Conservation (phyloP, 2,797 vertebrate genomes). For the Danio kyathit region DNA sequence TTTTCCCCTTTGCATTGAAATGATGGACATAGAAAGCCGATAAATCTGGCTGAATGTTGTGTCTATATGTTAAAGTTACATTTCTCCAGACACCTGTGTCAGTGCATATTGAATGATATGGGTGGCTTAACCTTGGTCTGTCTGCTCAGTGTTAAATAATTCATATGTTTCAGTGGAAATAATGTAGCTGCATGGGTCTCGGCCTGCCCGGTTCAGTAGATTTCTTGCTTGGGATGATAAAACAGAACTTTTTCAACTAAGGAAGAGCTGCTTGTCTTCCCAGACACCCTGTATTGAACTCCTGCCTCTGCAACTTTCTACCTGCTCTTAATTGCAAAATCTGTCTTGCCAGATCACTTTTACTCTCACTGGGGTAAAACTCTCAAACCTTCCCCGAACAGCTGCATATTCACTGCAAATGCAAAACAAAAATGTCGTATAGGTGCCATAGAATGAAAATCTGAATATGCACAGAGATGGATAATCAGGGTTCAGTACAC, state of each 20-base stretch:
- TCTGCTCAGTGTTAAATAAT: slow-evolving; percentile 32
- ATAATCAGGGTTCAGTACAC: too few species aligned
- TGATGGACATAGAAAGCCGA: neutral
- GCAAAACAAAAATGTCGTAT: too few species aligned
- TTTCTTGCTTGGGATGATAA: neutral
- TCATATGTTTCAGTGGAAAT: slow-evolving; percentile 15
- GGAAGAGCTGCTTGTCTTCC: neutral
- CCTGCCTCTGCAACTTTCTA: neutral
- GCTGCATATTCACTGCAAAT: too few species aligned
- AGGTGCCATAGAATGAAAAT: too few species aligned
- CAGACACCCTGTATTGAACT: neutral
- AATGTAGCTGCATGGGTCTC: neutral
- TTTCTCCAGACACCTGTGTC: neutral
- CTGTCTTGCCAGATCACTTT: neutral
- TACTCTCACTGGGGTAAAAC: too few species aligned
- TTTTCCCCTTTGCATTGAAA: neutral
- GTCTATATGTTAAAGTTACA: slow-evolving; percentile 15
- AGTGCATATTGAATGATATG: slow-evolving; percentile 3
- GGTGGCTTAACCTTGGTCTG: slow-evolving; percentile 25
- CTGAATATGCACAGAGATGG: too few species aligned
- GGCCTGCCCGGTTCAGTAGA: neutral
- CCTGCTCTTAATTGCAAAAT: neutral
- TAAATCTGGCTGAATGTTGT: slow-evolving; percentile 11
- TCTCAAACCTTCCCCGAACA: too few species aligned
- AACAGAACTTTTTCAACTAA: neutral